Conservation (phyloP, 2,797 vertebrate species). For the Pangasius djambal region DNA sequence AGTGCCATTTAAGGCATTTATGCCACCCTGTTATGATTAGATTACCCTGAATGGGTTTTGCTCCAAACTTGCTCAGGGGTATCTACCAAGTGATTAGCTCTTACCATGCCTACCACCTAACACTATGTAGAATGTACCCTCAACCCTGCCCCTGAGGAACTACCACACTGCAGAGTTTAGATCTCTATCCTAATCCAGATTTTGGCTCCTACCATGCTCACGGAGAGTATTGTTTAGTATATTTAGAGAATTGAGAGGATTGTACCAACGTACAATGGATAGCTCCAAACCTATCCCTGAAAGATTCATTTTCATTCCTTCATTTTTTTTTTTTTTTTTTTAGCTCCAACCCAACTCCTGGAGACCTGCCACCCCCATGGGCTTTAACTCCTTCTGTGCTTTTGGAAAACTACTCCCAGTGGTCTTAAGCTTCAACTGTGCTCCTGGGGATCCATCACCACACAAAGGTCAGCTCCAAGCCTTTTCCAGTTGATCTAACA, state of each 20-base stretch:
- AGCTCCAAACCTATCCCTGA: background rate
- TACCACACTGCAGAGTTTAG: background rate
- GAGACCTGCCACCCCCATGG: background rate
- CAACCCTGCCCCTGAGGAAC: background rate
- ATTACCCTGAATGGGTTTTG: background rate
- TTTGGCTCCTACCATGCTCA: background rate
- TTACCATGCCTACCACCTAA: background rate
- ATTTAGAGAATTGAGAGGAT: no score
- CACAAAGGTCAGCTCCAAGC: background rate
- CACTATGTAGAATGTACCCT: background rate
- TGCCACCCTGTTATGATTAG: no score
- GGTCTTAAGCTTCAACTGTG: background rate
- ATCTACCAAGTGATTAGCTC: background rate
- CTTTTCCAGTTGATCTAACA: background rate
- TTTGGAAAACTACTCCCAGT: background rate
- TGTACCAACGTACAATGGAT: background rate
- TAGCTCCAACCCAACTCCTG: background rate
- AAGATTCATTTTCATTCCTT: background rate
- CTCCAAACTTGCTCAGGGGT: background rate
- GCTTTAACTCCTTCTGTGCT: background rate
- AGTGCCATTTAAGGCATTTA: background rate
- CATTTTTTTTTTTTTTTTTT: background rate
- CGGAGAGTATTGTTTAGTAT: no score
- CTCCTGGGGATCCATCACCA: background rate
- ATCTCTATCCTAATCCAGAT: background rate